Percentiles rank a stretch among this genome's conserved stretches.
These are phyloP conservation scores for Dyspetes luteomarginatus DNA, from an alignment of 2,888 invertebrate genomes.

Conservation along the genomic window DNA sequence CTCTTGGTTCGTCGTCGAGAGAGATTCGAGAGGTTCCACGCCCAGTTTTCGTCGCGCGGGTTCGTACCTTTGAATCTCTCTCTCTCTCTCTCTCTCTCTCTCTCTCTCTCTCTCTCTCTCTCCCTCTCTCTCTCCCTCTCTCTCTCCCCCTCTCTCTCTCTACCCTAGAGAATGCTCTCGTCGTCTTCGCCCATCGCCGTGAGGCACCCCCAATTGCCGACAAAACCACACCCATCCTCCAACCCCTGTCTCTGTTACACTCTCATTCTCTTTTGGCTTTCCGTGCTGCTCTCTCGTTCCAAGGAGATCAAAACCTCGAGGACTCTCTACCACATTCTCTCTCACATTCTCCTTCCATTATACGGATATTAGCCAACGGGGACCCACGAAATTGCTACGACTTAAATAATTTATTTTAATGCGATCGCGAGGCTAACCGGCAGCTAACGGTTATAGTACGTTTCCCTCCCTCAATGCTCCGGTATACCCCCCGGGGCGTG, in stretches of 20 bases:
- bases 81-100: slow-evolving; percentile 62
- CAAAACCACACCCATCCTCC: slow-evolving; percentile 39
- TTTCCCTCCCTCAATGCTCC: slow-evolving; percentile 61
- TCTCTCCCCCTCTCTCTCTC: slow-evolving; percentile 58
- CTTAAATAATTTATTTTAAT: slow-evolving; percentile 83
- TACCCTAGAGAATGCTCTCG: slow-evolving; percentile 53
- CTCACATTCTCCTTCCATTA: slow-evolving; percentile 79
- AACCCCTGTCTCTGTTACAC: slow-evolving; percentile 45
- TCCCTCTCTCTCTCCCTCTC: slow-evolving; percentile 58
- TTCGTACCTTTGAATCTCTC: slow-evolving; percentile 42
- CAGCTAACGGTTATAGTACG: slow-evolving; percentile 75
- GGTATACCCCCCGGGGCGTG: slow-evolving; percentile 44
- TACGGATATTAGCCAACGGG: slow-evolving; percentile 82
- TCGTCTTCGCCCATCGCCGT: slow-evolving; percentile 49
- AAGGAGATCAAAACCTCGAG: slow-evolving; percentile 47
- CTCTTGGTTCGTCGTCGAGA: slow-evolving; percentile 52
- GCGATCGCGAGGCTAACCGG: slow-evolving; percentile 78
- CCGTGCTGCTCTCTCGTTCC: slow-evolving; percentile 47
- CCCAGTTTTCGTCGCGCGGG: slow-evolving; percentile 60
- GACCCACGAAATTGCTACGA: slow-evolving; percentile 82
- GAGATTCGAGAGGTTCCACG: slow-evolving; percentile 58
- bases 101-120: slow-evolving; percentile 56
- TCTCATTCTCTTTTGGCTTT: slow-evolving; percentile 46
- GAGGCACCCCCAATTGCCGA: slow-evolving; percentile 60
- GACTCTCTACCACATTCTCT: slow-evolving; percentile 58